Base-by-base conservation (phyloP, 2,113 vertebrate species). In the Microcebus jonahi region DNA sequence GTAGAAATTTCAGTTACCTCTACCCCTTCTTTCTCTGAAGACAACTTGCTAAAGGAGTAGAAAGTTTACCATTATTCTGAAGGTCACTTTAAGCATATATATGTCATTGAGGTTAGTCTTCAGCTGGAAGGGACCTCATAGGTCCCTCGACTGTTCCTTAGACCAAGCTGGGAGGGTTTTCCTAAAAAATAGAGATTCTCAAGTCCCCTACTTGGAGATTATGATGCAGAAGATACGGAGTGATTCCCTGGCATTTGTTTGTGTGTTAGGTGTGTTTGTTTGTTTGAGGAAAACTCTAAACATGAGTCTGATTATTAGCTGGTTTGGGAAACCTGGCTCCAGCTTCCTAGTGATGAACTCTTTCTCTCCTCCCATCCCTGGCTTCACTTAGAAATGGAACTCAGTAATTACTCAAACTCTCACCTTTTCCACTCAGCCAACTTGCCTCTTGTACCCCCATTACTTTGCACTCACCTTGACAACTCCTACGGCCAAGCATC, bases 331-430 rank as follows among this genome's bases (percentile, higher is more conserved):
- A 65, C 21, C 63, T 53, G 71, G 42, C 45, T 79, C n/a, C 55
- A 73, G 29, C 39, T 77, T 82, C 65, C 77, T 48, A 27, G 61
- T 85, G 71, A 23, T 23, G 53, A 81, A 42, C 42, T 42, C 50
- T 36, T 92, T 53, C 59, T 91, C 83, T 81, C 53, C 18, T 84
- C 42, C 63, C 15, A 63, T 57, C n/a, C 31, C 20, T 77, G 71
- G 29, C 63, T 84, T 93, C 82, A 79, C 67, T 82, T 83, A 70
- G 67, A 82, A 94, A n/a, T 90, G 81, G 91, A 96, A 80, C n/a
- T 29, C 61, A 61, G 8, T n/a, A 39, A 70, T 91, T 75, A n/a
- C 45, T 42, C 80, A 67, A 81, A 39, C 9, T 34, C 25, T 80
- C 29, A 91, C 45, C 55, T 82, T 82, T 86, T 90, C 36, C 73